Evolutionary conservation across 2,888 invertebrate species (phyloP).

Genomic region (Dicyrtoma fusca): DNA sequence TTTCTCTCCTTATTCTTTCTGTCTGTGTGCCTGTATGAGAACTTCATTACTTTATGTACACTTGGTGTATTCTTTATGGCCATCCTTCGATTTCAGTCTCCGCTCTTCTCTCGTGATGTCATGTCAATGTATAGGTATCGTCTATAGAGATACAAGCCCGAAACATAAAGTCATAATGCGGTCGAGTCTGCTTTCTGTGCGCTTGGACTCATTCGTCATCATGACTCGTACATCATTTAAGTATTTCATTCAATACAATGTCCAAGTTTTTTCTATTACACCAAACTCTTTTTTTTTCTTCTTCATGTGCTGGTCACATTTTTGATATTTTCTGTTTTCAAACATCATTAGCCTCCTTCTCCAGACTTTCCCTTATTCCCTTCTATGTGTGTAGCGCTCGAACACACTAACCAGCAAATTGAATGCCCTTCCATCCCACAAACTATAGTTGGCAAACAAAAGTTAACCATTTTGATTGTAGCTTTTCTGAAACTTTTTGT

Average conservation of each 20-base stretch:
- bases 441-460: too few relatives aligned
- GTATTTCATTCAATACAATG: slow-evolving; percentile 21
- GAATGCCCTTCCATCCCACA: too few relatives aligned
- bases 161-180: neutral
- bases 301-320: neutral
- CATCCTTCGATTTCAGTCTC: neutral
- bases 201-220: slow-evolving; percentile 36
- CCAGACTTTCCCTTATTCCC: neutral
- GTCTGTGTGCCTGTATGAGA: slow-evolving; percentile 35
- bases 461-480: too few relatives aligned
- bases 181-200: neutral
- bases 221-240: slow-evolving; percentile 38
- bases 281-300: slow-evolving; percentile 25
- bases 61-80: slow-evolving; percentile 6
- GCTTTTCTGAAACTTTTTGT: too few relatives aligned
- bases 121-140: neutral
- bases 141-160: neutral
- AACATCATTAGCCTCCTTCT: slow-evolving; percentile 19
- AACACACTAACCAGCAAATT: too few relatives aligned
- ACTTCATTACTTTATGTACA: slow-evolving; percentile 48
- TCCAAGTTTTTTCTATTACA: slow-evolving; percentile 37
- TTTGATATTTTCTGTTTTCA: slow-evolving; percentile 11
- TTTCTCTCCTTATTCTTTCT: slow-evolving; percentile 11
- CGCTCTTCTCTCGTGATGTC: neutral
- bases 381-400: neutral